Evolutionary conservation across 2,113 vertebrate genomes (phyloP).

Genomic region (Peromyscus maniculatus): DNA sequence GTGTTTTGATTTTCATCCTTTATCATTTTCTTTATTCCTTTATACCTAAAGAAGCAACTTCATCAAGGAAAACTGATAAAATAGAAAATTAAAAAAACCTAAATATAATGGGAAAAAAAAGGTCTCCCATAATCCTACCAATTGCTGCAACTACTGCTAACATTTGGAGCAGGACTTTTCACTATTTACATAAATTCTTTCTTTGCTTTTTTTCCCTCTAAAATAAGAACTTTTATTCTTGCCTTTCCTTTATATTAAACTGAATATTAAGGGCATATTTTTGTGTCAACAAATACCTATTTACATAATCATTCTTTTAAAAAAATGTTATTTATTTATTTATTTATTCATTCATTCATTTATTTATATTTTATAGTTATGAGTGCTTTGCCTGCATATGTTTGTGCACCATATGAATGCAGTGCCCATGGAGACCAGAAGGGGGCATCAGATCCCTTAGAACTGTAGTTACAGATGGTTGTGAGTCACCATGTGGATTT

Average conservation of each 20-base stretch:
- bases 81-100: neutral
- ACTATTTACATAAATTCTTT: slow-evolving; percentile 25
- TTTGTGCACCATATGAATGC: neutral
- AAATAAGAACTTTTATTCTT: slow-evolving; percentile 37
- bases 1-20: slow-evolving; percentile 37
- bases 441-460: neutral
- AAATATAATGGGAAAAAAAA: neutral
- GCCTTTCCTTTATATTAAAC: neutral
- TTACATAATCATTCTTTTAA: slow-evolving; percentile 26
- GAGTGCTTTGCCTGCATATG: neutral
- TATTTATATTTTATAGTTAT: neutral
- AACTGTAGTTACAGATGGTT: neutral
- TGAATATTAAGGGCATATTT: slow-evolving; percentile 5
- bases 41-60: slow-evolving; percentile 5
- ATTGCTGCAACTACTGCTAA: slow-evolving; percentile 33
- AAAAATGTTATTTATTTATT: neutral
- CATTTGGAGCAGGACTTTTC: slow-evolving; percentile 14
- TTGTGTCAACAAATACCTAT: neutral
- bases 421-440: neutral
- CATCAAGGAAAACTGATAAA: slow-evolving; percentile 34
- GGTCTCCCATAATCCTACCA: neutral
- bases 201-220: neutral
- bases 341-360: neutral
- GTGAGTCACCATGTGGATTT: neutral
- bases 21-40: slow-evolving; percentile 41